A percentile compares a stretch with the other conserved stretches of the same genome.
These are phyloP conservation scores for Polypterus bichir DNA, from an alignment of 2,113 vertebrate species.

Conservation along the genomic window DNA sequence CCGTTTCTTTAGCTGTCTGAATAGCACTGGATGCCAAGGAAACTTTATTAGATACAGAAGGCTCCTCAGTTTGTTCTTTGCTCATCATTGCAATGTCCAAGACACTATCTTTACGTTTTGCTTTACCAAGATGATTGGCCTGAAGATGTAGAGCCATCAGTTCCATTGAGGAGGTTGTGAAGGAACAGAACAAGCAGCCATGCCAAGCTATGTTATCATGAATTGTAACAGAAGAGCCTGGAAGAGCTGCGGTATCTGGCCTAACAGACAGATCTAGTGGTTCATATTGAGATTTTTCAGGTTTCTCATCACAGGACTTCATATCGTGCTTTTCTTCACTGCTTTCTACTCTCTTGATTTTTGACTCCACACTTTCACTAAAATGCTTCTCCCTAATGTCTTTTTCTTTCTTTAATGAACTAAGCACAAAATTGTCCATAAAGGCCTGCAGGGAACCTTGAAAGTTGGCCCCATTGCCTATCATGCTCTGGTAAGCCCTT, in stretches of 20 bases:
- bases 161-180: constrained; percentile 87
- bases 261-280: constrained; percentile 86
- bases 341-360: constrained; percentile 55
- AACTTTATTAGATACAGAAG: constrained; percentile 40
- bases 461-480: constrained; percentile 85
- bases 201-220: constrained; percentile 94
- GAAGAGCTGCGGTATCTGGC: constrained; percentile 76
- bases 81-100: constrained; percentile 34
- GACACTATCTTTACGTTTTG: constrained; percentile 54
- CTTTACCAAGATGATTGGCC: constrained; percentile 85
- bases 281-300: constrained; percentile 83
- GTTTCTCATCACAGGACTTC: constrained; percentile 59
- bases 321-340: constrained; percentile 57
- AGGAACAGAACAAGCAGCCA: constrained; percentile 89
- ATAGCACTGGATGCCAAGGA: constrained; percentile 35
- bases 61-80: constrained; percentile 61
- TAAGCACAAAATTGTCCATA: constrained; percentile 92
- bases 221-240: constrained; percentile 78
- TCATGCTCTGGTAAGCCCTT: constrained; percentile 80
- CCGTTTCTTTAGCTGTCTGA: constrained; percentile 50
- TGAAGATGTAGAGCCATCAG: constrained; percentile 94
- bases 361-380: constrained; percentile 59
- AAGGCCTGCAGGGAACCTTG: constrained; percentile 94
- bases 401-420: constrained; percentile 83
- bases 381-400: constrained; percentile 63